Conservation (phyloP, 2,797 vertebrate species). For the Tamandua tetradactyla region DNA sequence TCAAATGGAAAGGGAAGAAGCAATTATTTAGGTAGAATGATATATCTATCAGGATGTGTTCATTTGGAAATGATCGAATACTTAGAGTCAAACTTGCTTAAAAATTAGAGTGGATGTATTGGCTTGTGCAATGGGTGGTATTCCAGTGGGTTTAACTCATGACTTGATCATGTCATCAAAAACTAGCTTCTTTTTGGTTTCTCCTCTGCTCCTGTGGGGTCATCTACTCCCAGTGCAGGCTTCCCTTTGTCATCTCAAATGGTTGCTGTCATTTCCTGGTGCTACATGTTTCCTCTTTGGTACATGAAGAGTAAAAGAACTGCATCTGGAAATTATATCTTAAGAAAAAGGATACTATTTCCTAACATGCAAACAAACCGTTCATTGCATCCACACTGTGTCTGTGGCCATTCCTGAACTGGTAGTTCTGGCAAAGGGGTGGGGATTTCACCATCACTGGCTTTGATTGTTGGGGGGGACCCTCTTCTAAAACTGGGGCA, state of each 20-base stretch:
- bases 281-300: background rate
- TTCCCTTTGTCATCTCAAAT: background rate
- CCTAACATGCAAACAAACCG: background rate
- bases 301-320: background rate
- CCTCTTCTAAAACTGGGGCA: background rate
- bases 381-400: background rate
- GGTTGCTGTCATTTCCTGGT: background rate
- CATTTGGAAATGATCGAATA: too few relatives aligned
- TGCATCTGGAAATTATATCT: background rate
- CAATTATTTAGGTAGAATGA: background rate
- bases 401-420: background rate
- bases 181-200: background rate
- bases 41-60: background rate
- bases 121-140: fast-evolving
- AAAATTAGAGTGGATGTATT: background rate
- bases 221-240: background rate
- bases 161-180: background rate
- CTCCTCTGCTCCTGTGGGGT: background rate
- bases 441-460: background rate
- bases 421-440: background rate
- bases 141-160: background rate
- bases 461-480: background rate
- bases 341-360: background rate
- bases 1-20: background rate
- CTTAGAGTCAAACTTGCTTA: background rate